A percentile compares a stretch with the other conserved stretches of the same genome.
Evolutionary conservation across 2,888 invertebrate species (phyloP).

Genomic region (Globia sparganii): DNA sequence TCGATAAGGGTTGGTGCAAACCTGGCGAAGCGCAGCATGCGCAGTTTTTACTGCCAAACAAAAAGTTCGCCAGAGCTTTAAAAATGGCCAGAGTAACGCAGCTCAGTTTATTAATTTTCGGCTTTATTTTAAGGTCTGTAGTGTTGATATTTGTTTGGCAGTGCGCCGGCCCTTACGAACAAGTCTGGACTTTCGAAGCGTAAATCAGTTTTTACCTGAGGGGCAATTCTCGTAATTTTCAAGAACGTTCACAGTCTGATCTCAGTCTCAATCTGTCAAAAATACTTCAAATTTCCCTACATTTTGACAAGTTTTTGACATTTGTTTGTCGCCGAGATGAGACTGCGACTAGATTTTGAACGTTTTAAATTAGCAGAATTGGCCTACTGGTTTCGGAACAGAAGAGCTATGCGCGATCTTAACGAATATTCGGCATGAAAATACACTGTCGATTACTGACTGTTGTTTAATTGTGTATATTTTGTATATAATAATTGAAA

Average conservation of each 20-base stretch:
- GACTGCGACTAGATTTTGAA: too few species aligned
- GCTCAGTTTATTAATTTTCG: neutral
- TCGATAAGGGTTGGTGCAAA: neutral
- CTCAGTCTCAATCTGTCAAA: too few species aligned
- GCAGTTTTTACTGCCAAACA: neutral
- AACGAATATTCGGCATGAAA: neutral
- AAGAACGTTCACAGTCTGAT: too few species aligned
- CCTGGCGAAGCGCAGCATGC: neutral
- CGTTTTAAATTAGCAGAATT: too few species aligned
- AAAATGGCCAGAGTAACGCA: neutral
- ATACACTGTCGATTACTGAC: neutral
- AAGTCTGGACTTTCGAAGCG: neutral
- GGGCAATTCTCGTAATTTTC: too few species aligned
- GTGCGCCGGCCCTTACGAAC: neutral
- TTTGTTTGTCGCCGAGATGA: too few species aligned
- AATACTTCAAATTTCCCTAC: too few species aligned
- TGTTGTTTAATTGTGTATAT: neutral
- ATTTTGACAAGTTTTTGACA: too few species aligned
- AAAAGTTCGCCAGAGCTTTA: neutral
- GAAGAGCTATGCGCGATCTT: slow-evolving; percentile 1
- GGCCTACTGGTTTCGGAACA: neutral
- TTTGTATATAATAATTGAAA: neutral
- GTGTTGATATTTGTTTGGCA: neutral
- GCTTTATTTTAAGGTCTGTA: neutral
- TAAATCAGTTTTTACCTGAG: neutral